These are phyloP conservation scores for Grapholita molesta DNA, from an alignment of 1,140 invertebrate genomes.

Conservation along the genomic window DNA sequence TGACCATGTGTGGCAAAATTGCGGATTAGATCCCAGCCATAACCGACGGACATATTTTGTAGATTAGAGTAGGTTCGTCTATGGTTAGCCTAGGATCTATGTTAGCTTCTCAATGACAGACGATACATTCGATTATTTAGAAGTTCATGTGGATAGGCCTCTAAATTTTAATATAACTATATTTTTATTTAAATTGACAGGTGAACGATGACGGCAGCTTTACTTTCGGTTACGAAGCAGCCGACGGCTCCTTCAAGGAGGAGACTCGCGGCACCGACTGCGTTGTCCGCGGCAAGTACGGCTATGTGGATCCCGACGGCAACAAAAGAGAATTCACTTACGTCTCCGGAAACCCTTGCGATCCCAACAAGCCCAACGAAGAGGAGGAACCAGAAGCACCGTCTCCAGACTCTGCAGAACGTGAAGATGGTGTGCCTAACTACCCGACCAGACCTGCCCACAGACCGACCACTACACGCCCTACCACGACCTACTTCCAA, in stretches of 20 bases:
- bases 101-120: too few species aligned
- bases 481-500: conserved; percentile 83
- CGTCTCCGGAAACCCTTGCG: conserved; percentile 94
- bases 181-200: conserved; percentile 37
- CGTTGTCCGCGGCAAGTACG: conserved; percentile 92
- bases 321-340: conserved; percentile 93
- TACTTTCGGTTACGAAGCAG: conserved; percentile 91
- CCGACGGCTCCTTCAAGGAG: conserved; percentile 94
- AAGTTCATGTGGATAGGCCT: conserved; percentile 34
- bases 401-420: conserved; percentile 76
- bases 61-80: too few species aligned
- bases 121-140: conserved; percentile 4
- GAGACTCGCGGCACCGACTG: conserved; percentile 92
- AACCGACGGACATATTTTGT: too few species aligned
- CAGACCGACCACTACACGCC: conserved; percentile 77
- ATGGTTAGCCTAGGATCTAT: too few species aligned
- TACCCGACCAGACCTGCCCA: conserved; percentile 80
- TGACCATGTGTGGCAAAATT: too few species aligned
- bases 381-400: conserved; percentile 72
- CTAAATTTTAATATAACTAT: background rate
- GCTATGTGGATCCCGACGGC: conserved; percentile 92
- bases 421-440: conserved; percentile 82
- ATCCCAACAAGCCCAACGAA: conserved; percentile 87
- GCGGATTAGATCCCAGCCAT: too few species aligned
- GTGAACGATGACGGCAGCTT: conserved; percentile 92